phyloP scores from a whole-genome alignment of 2,113 vertebrate genomes.

The Pogona vitticeps region DNA sequence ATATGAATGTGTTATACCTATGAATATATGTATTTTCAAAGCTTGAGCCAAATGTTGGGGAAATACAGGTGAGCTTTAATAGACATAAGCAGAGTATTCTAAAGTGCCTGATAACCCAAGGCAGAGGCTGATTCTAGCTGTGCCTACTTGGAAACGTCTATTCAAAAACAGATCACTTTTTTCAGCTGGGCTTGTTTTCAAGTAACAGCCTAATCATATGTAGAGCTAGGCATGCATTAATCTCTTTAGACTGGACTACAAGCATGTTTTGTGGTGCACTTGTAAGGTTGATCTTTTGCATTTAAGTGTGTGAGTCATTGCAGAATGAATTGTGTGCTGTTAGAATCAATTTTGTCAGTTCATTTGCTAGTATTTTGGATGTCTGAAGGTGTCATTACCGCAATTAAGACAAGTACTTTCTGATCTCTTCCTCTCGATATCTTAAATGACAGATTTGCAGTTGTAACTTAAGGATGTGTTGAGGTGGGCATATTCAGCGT shows the following conservation, averaged over 20 bases:
- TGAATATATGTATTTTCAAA: conserved; percentile 16
- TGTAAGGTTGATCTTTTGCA: background rate
- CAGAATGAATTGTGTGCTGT: conserved; percentile 25
- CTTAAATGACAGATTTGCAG: background rate
- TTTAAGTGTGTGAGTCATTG: conserved; percentile 7
- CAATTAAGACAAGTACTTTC: conserved; percentile 19
- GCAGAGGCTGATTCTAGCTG: background rate
- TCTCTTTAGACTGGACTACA: background rate
- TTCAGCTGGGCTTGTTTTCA: background rate
- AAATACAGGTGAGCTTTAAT: background rate
- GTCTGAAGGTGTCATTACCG: conserved; percentile 5
- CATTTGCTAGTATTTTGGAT: conserved; percentile 2
- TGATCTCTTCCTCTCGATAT: background rate
- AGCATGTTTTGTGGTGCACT: background rate
- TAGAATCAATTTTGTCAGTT: conserved; percentile 11
- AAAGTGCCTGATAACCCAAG: background rate
- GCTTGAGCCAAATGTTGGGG: background rate
- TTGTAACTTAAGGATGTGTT: conserved; percentile 19
- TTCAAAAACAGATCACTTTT: background rate
- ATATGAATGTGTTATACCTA: background rate
- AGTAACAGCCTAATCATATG: background rate
- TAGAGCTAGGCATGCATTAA: background rate
- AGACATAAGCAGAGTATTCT: background rate
- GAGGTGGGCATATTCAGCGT: conserved; percentile 7
- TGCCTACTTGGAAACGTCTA: background rate